Evolutionary conservation across 1,140 invertebrate genomes (phyloP).

Genomic region (Drosophila nannoptera): DNA sequence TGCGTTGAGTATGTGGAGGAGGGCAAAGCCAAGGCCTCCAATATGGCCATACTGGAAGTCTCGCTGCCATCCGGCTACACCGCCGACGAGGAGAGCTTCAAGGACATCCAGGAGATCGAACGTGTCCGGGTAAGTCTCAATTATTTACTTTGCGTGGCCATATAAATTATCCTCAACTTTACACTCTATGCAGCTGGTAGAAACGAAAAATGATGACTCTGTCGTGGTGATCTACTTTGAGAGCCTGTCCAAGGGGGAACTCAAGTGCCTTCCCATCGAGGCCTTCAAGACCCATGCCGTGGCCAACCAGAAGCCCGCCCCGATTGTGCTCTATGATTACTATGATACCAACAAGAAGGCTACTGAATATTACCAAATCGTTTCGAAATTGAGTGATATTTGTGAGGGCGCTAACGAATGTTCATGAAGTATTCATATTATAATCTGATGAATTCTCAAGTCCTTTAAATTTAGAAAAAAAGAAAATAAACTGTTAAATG

Average conservation of each 20-base stretch:
- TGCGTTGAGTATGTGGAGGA: slow-evolving; percentile 81
- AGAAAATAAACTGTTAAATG: too few relatives aligned
- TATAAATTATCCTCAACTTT: neutral
- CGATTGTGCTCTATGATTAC: slow-evolving; percentile 93
- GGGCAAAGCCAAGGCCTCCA: slow-evolving; percentile 80
- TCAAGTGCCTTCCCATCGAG: slow-evolving; percentile 90
- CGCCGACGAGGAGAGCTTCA: slow-evolving; percentile 62
- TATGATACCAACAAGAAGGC: slow-evolving; percentile 90
- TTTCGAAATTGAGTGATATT: slow-evolving; percentile 70
- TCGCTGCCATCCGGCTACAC: slow-evolving; percentile 90
- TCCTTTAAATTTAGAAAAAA: too few relatives aligned
- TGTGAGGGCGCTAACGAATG: slow-evolving; percentile 59
- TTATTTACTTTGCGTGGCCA: neutral
- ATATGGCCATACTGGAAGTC: slow-evolving; percentile 95
- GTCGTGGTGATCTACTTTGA: slow-evolving; percentile 92
- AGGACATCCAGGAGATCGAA: slow-evolving; percentile 53
- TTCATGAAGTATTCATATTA: neutral
- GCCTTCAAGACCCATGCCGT: slow-evolving; percentile 91
- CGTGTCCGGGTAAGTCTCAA: slow-evolving; percentile 59
- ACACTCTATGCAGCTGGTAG: slow-evolving; percentile 81
- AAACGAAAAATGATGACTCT: slow-evolving; percentile 87
- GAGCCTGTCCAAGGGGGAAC: slow-evolving; percentile 82
- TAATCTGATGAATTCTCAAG: too few relatives aligned
- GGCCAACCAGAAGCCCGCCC: slow-evolving; percentile 89
- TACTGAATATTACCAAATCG: slow-evolving; percentile 65